These are phyloP conservation scores for Corythornis vintsioides DNA, from an alignment of 2,113 vertebrate genomes.

Conservation along the genomic window DNA sequence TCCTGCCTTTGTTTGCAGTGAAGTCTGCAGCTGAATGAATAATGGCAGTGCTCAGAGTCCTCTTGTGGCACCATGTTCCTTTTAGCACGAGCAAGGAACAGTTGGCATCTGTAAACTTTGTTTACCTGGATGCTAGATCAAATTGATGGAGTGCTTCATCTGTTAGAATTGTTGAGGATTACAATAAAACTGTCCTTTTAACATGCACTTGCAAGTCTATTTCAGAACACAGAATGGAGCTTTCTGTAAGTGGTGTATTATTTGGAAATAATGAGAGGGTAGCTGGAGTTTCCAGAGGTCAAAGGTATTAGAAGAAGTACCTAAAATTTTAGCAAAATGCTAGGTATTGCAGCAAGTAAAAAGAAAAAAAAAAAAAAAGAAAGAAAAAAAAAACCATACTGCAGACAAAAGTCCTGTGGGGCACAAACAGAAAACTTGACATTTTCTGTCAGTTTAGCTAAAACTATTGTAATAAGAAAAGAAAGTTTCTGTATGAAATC, in stretches of 20 bases:
- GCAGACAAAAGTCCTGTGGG: neutral
- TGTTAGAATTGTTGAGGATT: neutral
- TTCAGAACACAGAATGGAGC: neutral
- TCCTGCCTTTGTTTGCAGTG: neutral
- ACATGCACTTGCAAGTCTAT: neutral
- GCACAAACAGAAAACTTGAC: conserved; percentile 46
- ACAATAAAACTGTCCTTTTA: neutral
- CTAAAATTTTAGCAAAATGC: neutral
- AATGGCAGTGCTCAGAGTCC: neutral
- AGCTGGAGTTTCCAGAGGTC: neutral
- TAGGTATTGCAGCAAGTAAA: neutral
- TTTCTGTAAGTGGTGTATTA: neutral
- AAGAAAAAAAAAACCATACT: neutral
- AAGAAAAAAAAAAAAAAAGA: neutral
- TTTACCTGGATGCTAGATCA: neutral
- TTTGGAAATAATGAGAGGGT: neutral
- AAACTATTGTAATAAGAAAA: conserved; percentile 66
- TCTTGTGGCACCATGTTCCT: neutral
- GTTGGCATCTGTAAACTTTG: neutral
- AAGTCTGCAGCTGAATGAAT: neutral
- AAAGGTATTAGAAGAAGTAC: conserved; percentile 28
- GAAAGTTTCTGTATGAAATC: conserved; percentile 57
- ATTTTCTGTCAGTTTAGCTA: conserved; percentile 65
- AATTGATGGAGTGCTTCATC: neutral
- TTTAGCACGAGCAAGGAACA: neutral